These are phyloP conservation scores for Gephyroberyx darwinii DNA, from an alignment of 2,797 vertebrate species.

Conservation along the genomic window DNA sequence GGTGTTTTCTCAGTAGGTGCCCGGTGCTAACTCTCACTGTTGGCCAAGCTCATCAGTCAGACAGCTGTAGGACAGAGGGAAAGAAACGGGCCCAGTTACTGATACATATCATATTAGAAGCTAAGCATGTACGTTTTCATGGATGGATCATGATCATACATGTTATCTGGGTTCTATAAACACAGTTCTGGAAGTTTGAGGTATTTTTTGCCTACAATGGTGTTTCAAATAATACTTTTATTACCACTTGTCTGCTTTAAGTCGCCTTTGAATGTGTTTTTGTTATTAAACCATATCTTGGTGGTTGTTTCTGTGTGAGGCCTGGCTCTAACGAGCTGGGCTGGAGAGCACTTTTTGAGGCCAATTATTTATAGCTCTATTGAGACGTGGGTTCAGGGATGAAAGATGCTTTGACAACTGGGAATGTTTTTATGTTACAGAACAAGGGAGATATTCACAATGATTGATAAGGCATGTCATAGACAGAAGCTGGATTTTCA, in stretches of 20 bases:
- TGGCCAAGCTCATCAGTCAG: slow-evolving; percentile 63
- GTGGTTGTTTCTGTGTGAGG: slow-evolving; percentile 63
- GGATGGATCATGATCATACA: neutral
- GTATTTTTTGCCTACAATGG: slow-evolving; percentile 16
- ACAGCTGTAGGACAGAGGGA: slow-evolving; percentile 12
- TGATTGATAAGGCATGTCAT: slow-evolving; percentile 65
- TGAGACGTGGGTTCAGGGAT: slow-evolving; percentile 64
- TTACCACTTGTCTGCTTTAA: slow-evolving; percentile 32
- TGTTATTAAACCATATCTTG: slow-evolving; percentile 40
- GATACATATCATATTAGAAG: slow-evolving; percentile 46
- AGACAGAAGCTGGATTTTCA: slow-evolving; percentile 43
- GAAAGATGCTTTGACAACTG: slow-evolving; percentile 58
- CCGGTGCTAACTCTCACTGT: slow-evolving; percentile 73
- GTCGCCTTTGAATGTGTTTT: slow-evolving; percentile 38
- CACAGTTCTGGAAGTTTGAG: slow-evolving; percentile 19
- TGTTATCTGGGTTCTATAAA: slow-evolving; percentile 22
- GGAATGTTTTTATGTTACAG: slow-evolving; percentile 54
- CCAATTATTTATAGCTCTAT: slow-evolving; percentile 71
- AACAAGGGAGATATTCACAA: slow-evolving; percentile 61
- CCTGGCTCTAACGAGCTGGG: slow-evolving; percentile 69
- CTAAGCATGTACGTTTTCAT: slow-evolving; percentile 47
- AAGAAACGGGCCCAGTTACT: slow-evolving; percentile 41
- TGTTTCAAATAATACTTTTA: slow-evolving; percentile 18
- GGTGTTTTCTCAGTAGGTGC: slow-evolving; percentile 56
- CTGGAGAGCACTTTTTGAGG: slow-evolving; percentile 56